Evolutionary conservation across 1,140 invertebrate species (phyloP).

Genomic region (Aphaenogaster rudis): DNA sequence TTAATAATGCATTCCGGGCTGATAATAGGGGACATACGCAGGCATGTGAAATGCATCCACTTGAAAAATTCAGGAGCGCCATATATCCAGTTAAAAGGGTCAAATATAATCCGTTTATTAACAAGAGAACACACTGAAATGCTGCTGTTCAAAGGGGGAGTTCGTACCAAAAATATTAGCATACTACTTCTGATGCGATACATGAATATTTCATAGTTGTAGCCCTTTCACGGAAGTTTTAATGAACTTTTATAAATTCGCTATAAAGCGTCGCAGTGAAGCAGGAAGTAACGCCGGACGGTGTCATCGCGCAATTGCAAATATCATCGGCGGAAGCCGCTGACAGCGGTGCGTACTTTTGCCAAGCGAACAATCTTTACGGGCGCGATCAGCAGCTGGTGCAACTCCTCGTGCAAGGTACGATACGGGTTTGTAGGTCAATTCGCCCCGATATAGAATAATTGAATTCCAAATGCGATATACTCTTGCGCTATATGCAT

Average conservation of each 20-base stretch:
- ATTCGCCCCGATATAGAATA: conserved; percentile 44
- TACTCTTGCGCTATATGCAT: conserved; percentile 45
- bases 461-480: conserved; percentile 46
- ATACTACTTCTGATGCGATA: conserved; percentile 7
- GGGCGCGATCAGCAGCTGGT: conserved; percentile 94
- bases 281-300: conserved; percentile 90
- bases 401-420: conserved; percentile 93
- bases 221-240: conserved; percentile 30
- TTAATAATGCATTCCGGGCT: conserved; percentile 49
- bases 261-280: conserved; percentile 89
- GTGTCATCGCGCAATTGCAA: conserved; percentile 91
- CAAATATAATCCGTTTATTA: conserved; percentile 20
- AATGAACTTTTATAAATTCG: conserved; percentile 48
- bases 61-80: conserved; percentile 27
- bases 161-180: conserved; percentile 34
- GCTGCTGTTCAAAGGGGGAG: conserved; percentile 4
- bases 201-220: conserved; percentile 57
- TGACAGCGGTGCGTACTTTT: conserved; percentile 94
- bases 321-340: conserved; percentile 91
- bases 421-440: conserved; percentile 50
- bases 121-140: not conserved
- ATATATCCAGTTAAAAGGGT: conserved; percentile 21
- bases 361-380: conserved; percentile 93
- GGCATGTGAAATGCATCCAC: not conserved
- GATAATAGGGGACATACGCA: conserved; percentile 5